These are phyloP conservation scores for Maniola jurtina DNA, from an alignment of 1,140 invertebrate species.

Conservation along the genomic window DNA sequence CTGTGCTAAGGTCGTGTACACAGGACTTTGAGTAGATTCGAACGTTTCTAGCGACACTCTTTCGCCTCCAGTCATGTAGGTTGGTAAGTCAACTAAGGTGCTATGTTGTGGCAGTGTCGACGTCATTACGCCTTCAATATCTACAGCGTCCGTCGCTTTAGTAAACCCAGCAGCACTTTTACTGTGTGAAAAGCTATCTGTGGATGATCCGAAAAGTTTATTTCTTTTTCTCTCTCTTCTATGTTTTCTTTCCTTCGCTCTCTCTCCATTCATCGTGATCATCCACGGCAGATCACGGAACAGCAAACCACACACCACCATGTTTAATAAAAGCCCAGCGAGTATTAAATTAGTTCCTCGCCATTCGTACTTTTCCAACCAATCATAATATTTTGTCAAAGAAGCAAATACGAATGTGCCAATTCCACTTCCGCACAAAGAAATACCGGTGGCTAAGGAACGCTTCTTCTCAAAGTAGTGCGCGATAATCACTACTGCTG, in stretches of 20 bases:
- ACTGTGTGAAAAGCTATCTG: slow-evolving; percentile 83
- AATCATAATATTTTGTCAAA: slow-evolving; percentile 85
- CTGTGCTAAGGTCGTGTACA: slow-evolving; percentile 85
- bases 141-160: slow-evolving; percentile 59
- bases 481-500: slow-evolving; percentile 95
- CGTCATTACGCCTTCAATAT: slow-evolving; percentile 61
- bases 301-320: slow-evolving; percentile 91
- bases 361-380: slow-evolving; percentile 91
- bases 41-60: slow-evolving; percentile 86
- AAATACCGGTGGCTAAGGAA: slow-evolving; percentile 95
- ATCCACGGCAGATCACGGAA: slow-evolving; percentile 91
- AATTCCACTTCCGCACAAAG: slow-evolving; percentile 93
- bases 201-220: slow-evolving; percentile 81
- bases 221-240: slow-evolving; percentile 81
- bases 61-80: slow-evolving; percentile 88
- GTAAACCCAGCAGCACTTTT: slow-evolving; percentile 81
- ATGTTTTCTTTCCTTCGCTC: slow-evolving; percentile 81
- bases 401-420: slow-evolving; percentile 96
- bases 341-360: slow-evolving; percentile 89
- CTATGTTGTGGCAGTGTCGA: slow-evolving; percentile 81
- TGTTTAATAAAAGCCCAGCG: slow-evolving; percentile 91
- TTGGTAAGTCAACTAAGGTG: slow-evolving; percentile 90
- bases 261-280: slow-evolving; percentile 81
- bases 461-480: slow-evolving; percentile 97
- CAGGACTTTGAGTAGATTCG: slow-evolving; percentile 83